Percentiles rank a stretch among this genome's conserved stretches.
phyloP scores from a whole-genome alignment of 2,797 vertebrate genomes.

The Anniella stebbinsi region DNA sequence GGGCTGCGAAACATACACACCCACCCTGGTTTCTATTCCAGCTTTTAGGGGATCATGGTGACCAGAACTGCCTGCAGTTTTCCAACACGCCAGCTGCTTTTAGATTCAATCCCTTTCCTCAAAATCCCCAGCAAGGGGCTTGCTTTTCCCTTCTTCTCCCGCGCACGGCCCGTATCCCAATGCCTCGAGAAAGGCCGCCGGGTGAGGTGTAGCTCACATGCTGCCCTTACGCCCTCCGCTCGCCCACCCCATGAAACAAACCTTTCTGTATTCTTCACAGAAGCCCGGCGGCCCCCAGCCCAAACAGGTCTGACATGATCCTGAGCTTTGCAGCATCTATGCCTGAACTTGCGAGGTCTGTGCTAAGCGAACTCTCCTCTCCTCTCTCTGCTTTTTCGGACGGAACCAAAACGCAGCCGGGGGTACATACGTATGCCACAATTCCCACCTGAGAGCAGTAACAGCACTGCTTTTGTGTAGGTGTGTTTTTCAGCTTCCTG shows the following conservation, averaged over 20 bases:
- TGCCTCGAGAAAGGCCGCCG: neutral
- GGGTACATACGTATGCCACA: neutral
- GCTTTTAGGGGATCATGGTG: neutral
- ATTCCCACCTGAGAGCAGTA: neutral
- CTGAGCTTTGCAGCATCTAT: neutral
- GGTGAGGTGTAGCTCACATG: neutral
- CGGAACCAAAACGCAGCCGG: neutral
- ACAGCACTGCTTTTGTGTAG: too few relatives aligned
- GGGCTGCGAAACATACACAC: fast-evolving
- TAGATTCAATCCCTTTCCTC: neutral
- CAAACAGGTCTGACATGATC: neutral
- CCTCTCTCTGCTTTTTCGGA: neutral
- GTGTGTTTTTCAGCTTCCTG: neutral
- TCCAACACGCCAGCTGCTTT: neutral
- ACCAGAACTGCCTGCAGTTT: neutral
- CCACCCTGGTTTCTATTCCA: neutral
- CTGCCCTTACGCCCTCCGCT: neutral
- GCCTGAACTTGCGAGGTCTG: neutral
- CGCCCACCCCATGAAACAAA: neutral
- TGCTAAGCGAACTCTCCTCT: neutral
- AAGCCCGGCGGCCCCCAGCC: neutral
- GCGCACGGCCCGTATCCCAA: neutral
- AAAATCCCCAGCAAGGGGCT: neutral
- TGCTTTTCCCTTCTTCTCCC: neutral
- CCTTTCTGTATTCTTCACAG: neutral